Conservation (phyloP, 2,888 invertebrate genomes). For the Sipha maydis region DNA sequence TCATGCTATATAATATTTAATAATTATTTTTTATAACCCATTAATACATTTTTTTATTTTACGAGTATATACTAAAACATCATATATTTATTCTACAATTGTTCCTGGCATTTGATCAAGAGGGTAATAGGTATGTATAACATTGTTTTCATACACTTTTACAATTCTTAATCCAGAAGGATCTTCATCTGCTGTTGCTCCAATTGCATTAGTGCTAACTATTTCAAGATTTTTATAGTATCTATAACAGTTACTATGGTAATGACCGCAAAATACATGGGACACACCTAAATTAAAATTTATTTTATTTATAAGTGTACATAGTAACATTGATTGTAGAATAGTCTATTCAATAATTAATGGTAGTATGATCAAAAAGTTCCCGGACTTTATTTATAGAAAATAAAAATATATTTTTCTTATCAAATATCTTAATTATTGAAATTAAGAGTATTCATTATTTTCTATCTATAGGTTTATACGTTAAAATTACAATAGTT, state of each 20-base stretch:
- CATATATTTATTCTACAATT: neutral
- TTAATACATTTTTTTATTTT: neutral
- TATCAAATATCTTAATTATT: too few species aligned
- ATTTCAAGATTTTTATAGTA: constrained; percentile 68
- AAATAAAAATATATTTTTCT: too few species aligned
- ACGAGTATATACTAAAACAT: neutral
- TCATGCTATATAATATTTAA: neutral
- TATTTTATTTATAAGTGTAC: neutral
- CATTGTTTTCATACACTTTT: constrained; percentile 66
- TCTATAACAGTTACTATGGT: constrained; percentile 69
- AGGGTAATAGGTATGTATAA: constrained; percentile 68
- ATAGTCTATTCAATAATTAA: too few species aligned
- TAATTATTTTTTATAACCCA: neutral
- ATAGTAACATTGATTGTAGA: too few species aligned
- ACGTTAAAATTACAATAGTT: too few species aligned
- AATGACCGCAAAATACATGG: constrained; percentile 70
- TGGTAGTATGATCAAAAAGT: too few species aligned
- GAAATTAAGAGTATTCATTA: too few species aligned
- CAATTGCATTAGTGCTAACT: constrained; percentile 70
- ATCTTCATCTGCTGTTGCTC: constrained; percentile 68
- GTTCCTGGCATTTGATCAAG: constrained; percentile 66
- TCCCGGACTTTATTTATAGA: too few species aligned
- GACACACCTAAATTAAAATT: constrained; percentile 67
- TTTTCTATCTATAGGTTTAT: too few species aligned
- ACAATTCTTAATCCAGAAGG: constrained; percentile 69